phyloP scores from a whole-genome alignment of 2,888 invertebrate genomes.

The Ceratothoa steindachneri region DNA sequence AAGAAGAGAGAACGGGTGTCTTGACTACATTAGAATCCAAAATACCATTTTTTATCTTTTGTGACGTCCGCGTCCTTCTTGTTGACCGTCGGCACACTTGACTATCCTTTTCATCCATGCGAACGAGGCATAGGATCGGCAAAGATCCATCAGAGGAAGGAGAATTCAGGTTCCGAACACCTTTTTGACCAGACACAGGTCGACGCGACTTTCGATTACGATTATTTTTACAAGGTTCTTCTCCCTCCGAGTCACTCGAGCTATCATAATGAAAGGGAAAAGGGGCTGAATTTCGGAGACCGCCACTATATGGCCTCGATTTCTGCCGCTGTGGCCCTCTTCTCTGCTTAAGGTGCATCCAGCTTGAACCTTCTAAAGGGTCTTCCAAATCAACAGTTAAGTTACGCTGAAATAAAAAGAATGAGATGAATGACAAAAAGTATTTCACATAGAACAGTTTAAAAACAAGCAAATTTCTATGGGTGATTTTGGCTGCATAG shows the following conservation, averaged over 20 bases:
- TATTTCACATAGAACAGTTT: no score
- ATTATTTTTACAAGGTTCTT: neutral
- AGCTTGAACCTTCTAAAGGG: slow-evolving; percentile 2
- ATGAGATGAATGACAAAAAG: no score
- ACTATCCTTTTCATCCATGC: neutral
- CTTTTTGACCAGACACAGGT: neutral
- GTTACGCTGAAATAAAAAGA: no score
- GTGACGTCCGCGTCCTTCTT: neutral
- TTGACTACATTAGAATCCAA: neutral
- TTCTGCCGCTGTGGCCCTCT: neutral
- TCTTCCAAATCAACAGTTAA: neutral
- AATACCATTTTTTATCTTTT: neutral
- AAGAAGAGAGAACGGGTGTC: neutral
- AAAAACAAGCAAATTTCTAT: no score
- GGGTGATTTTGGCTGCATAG: no score
- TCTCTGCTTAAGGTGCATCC: neutral
- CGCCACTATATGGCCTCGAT: neutral
- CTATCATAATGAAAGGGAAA: neutral
- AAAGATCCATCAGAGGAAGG: neutral
- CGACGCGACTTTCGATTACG: neutral
- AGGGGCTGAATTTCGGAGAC: neutral
- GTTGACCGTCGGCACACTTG: neutral
- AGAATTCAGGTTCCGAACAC: neutral
- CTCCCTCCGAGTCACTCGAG: neutral
- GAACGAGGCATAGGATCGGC: neutral